Evolutionary conservation across 2,113 vertebrate species (phyloP).

Genomic region (Tricholaema leucomelas): DNA sequence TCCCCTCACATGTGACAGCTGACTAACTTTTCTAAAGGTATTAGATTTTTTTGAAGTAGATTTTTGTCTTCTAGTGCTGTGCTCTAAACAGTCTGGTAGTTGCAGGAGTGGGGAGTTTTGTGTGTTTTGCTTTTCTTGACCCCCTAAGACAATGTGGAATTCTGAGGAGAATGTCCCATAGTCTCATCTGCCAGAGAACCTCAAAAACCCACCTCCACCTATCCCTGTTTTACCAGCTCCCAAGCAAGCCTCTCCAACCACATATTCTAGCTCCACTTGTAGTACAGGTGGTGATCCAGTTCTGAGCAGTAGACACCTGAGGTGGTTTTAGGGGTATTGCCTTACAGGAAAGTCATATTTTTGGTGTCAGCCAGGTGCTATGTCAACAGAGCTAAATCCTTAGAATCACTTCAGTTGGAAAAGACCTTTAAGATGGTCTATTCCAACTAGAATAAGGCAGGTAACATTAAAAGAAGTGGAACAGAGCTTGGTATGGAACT

Average conservation of each 20-base stretch:
- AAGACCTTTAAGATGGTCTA: too few relatives aligned
- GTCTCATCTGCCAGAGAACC: neutral
- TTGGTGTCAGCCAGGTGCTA: neutral
- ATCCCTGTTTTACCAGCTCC: neutral
- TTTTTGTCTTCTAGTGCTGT: neutral
- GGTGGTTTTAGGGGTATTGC: neutral
- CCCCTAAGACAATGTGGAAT: neutral
- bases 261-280: neutral
- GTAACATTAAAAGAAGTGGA: neutral
- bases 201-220: neutral
- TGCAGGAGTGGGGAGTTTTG: neutral
- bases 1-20: neutral
- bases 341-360: neutral
- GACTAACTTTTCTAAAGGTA: neutral
- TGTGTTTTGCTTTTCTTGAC: neutral
- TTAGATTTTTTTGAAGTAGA: neutral
- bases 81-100: neutral
- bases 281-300: neutral
- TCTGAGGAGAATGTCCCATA: neutral
- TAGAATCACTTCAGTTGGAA: too few relatives aligned
- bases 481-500: neutral
- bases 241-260: neutral
- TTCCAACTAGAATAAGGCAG: neutral
- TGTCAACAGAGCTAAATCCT: neutral
- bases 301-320: neutral